phyloP scores from a whole-genome alignment of 1,140 invertebrate species.

The Reticulitermes speratus region DNA sequence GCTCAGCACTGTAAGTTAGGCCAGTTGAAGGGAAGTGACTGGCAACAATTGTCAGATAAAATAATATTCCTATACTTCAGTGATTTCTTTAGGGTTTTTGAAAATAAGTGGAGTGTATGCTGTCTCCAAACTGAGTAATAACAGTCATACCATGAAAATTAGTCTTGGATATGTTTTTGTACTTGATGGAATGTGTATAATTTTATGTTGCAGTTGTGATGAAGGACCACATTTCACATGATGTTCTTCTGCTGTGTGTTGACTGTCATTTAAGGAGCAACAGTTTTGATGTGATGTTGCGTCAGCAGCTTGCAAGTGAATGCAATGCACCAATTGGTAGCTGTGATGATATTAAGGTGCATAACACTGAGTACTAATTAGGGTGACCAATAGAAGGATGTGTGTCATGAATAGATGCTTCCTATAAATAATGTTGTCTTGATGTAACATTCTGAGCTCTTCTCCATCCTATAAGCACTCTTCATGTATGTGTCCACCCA shows the following conservation, averaged over 20 bases:
- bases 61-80: too few relatives aligned
- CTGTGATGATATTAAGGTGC: slow-evolving; percentile 37
- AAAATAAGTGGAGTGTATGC: neutral
- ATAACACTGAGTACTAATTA: slow-evolving; percentile 39
- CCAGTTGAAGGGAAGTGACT: too few relatives aligned
- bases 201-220: slow-evolving; percentile 58
- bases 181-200: neutral
- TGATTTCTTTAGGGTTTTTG: too few relatives aligned
- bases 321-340: slow-evolving; percentile 64
- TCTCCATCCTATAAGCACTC: too few relatives aligned
- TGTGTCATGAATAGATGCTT: too few relatives aligned
- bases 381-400: neutral
- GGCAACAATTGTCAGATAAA: too few relatives aligned
- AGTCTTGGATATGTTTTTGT: too few relatives aligned
- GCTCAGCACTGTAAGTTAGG: too few relatives aligned
- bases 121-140: neutral
- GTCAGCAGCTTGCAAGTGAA: slow-evolving; percentile 57
- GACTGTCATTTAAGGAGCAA: slow-evolving; percentile 73
- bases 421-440: too few relatives aligned
- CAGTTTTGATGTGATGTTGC: slow-evolving; percentile 61
- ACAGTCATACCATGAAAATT: neutral
- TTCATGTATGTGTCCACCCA: too few relatives aligned
- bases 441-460: too few relatives aligned
- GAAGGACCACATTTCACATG: slow-evolving; percentile 83
- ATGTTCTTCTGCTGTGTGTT: slow-evolving; percentile 74